Conservation (phyloP, 1,140 invertebrate genomes). For the Euglossa dilemma region DNA sequence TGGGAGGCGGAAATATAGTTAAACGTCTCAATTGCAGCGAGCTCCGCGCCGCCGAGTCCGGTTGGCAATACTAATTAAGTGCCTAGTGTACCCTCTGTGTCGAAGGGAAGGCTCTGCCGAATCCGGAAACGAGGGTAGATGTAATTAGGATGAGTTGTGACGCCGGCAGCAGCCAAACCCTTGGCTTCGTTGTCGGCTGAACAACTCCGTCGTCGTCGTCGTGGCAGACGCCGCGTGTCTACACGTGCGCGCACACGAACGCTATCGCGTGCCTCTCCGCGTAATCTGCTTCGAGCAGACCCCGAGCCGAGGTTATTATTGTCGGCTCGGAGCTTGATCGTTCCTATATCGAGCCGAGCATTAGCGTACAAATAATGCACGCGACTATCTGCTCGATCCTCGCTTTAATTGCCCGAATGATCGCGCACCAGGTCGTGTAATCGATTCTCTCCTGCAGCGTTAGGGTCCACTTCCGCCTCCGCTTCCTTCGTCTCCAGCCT, state of each 20-base stretch:
- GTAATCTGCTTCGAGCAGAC: constrained; percentile 49
- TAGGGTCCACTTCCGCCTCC: not conserved
- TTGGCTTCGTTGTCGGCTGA: constrained; percentile 57
- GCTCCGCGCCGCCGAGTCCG: constrained; percentile 63
- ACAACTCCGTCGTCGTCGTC: constrained; percentile 41
- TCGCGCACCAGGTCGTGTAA: constrained; percentile 35
- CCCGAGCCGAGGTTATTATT: constrained; percentile 53
- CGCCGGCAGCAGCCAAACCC: constrained; percentile 62
- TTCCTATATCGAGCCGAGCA: constrained; percentile 37
- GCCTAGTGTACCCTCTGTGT: constrained; percentile 63
- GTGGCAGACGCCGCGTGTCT: constrained; percentile 18
- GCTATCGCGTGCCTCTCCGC: constrained; percentile 11
- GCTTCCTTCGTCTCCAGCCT: not conserved
- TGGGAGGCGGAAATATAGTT: constrained; percentile 70
- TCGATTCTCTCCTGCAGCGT: constrained; percentile 41
- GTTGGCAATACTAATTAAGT: constrained; percentile 78
- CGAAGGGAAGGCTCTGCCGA: constrained; percentile 67
- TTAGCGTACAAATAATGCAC: constrained; percentile 57
- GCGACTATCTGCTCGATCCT: constrained; percentile 42
- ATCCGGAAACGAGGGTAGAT: constrained; percentile 77
- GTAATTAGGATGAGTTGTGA: constrained; percentile 79
- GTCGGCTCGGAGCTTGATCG: constrained; percentile 38
- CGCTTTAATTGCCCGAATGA: constrained; percentile 58
- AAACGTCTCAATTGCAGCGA: constrained; percentile 72
- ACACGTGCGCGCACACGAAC: constrained; percentile 30